Evolutionary conservation across 2,888 invertebrate genomes (phyloP).

Genomic region (Synergus gifuensis): DNA sequence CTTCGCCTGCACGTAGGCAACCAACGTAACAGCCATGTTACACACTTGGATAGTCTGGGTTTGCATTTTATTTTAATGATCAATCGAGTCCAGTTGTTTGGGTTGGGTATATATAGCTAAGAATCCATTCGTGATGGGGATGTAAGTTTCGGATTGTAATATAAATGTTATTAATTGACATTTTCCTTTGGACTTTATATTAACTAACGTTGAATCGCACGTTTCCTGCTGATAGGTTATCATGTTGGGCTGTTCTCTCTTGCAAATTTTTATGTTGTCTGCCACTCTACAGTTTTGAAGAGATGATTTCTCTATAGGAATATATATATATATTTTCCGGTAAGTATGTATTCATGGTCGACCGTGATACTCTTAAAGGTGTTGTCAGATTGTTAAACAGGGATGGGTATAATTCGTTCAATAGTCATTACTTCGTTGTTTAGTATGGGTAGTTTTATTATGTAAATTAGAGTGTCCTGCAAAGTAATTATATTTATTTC

Average conservation of each 20-base stretch:
- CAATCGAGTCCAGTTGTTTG: too few relatives aligned
- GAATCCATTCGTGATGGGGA: too few relatives aligned
- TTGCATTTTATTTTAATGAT: too few relatives aligned
- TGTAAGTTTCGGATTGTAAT: too few relatives aligned
- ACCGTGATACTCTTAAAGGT: background rate
- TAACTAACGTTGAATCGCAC: background rate
- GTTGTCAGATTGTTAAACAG: background rate
- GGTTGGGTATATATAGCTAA: too few relatives aligned
- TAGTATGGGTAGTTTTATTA: too few relatives aligned
- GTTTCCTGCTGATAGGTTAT: background rate
- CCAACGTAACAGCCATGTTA: too few relatives aligned
- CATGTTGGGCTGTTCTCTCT: background rate
- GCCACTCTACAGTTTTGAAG: background rate
- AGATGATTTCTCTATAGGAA: background rate
- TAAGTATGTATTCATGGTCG: background rate
- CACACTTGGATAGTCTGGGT: too few relatives aligned
- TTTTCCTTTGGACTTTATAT: background rate
- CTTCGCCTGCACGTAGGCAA: too few relatives aligned
- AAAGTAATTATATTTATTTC: too few relatives aligned
- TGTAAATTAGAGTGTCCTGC: too few relatives aligned
- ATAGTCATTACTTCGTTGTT: background rate
- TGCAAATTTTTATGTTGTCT: background rate
- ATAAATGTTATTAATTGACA: background rate
- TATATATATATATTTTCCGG: background rate
- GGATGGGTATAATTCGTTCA: background rate